Conservation (phyloP, 2,113 vertebrate species). For the Corydoras maculifer region DNA sequence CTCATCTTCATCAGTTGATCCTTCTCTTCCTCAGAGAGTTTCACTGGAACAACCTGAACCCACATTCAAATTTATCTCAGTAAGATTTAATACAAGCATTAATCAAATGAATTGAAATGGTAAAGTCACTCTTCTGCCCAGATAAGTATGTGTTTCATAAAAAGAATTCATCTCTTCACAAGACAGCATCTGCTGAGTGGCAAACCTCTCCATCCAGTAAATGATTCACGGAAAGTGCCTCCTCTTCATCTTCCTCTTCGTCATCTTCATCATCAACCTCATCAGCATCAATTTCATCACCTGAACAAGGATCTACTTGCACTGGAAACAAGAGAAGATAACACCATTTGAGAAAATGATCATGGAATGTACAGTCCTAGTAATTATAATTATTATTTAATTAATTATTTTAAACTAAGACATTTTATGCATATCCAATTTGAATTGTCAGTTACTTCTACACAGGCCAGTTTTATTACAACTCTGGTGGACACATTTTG, state of each 20-base stretch:
- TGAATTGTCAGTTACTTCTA: no score
- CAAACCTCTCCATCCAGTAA: slow-evolving; percentile 56
- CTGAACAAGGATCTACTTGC: slow-evolving; percentile 42
- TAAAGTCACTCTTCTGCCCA: no score
- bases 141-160: not conserved
- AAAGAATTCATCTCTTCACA: not conserved
- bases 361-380: not conserved
- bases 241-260: slow-evolving; percentile 38
- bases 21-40: slow-evolving; percentile 57
- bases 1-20: slow-evolving; percentile 68
- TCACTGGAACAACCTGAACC: slow-evolving; percentile 44
- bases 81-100: no score
- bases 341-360: not conserved
- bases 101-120: no score
- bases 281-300: slow-evolving; percentile 52
- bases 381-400: no score
- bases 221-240: slow-evolving; percentile 49
- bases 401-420: no score
- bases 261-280: slow-evolving; percentile 54
- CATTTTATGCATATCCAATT: no score
- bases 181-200: not conserved
- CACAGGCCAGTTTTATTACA: no score
- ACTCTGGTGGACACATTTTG: no score
- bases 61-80: not conserved
- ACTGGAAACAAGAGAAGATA: slow-evolving; percentile 29